Conservation (phyloP, 2,888 invertebrate species). For the Resseliella maxima region DNA sequence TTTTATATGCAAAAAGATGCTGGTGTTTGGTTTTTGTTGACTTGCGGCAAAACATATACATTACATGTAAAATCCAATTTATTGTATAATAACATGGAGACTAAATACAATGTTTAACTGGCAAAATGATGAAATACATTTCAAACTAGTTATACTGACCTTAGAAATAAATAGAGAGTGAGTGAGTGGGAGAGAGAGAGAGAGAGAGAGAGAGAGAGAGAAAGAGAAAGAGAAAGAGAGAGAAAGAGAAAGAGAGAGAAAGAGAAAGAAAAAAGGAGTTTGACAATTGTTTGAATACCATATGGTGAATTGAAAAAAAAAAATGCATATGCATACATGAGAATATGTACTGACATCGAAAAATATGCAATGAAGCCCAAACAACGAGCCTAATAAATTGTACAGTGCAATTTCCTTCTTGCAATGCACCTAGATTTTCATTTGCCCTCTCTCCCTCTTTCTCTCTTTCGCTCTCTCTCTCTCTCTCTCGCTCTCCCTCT, state of each 20-base stretch:
- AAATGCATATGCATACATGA: not conserved
- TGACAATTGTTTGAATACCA: not conserved
- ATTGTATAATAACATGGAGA: not conserved
- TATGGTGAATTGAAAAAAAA: not conserved
- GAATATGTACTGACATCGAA: no score
- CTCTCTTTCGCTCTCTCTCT: no score
- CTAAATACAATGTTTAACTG: not conserved
- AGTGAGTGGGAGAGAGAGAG: not conserved
- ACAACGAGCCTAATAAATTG: no score
- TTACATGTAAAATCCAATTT: not conserved
- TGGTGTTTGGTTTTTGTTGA: not conserved
- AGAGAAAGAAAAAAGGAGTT: no score
- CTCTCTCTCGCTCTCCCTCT: no score
- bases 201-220: not conserved
- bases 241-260: no score
- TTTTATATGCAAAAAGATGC: not conserved
- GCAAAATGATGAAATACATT: slow-evolving; percentile 15
- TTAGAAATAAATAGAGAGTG: not conserved
- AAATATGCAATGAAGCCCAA: no score
- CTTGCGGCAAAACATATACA: not conserved
- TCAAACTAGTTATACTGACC: slow-evolving; percentile 18
- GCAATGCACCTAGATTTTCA: no score
- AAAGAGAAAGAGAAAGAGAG: not conserved
- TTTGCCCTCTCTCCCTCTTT: no score
- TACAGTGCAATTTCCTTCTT: no score